These are phyloP conservation scores for Geococcyx californianus DNA, from an alignment of 2,113 vertebrate genomes.

Conservation along the genomic window DNA sequence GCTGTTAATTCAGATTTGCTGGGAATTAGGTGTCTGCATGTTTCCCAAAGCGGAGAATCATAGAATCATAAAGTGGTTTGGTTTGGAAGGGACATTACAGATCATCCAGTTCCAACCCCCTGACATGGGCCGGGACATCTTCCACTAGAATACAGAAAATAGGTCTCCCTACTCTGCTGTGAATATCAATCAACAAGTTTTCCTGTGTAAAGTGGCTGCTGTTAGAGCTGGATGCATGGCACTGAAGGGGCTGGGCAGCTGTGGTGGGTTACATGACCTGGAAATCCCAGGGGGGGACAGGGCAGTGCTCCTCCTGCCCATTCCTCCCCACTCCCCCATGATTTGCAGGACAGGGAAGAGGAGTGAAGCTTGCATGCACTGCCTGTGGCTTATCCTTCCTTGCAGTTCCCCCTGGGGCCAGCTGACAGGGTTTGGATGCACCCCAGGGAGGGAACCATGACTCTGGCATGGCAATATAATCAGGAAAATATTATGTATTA, in stretches of 20 bases:
- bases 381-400: background rate
- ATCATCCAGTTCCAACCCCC: too few species aligned
- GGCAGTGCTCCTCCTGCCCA: background rate
- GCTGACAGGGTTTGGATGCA: background rate
- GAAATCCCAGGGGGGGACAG: background rate
- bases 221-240: rapidly evolving
- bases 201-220: background rate
- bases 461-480: background rate
- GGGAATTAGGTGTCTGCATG: background rate
- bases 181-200: too few species aligned
- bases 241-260: background rate
- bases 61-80: background rate
- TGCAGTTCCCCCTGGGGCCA: rapidly evolving
- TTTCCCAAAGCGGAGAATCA: background rate
- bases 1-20: background rate
- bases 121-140: too few species aligned
- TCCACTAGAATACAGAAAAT: too few species aligned
- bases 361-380: rapidly evolving
- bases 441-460: background rate
- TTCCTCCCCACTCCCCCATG: background rate
- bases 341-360: background rate
- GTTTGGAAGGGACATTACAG: background rate
- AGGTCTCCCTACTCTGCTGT: too few species aligned
- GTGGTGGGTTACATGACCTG: rapidly evolving
- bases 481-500: too few species aligned